A percentile compares a stretch with the other conserved stretches of the same genome.
phyloP scores from a whole-genome alignment of 1,140 invertebrate genomes.

The Pseudoatta argentina region DNA sequence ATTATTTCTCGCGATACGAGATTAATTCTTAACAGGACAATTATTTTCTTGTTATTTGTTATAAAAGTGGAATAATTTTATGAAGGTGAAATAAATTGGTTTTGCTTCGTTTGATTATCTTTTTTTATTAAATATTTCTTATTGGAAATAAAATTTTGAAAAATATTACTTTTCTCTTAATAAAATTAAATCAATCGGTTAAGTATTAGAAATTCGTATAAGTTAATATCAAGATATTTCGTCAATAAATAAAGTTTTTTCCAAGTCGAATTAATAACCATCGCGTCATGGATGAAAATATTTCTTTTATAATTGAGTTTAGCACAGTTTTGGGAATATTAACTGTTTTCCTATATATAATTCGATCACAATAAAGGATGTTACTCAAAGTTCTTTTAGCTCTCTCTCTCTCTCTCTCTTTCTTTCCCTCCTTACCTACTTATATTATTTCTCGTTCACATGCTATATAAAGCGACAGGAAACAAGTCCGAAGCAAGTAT shows the following conservation, averaged over 20 bases:
- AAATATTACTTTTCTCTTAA: neutral
- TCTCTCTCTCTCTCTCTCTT: too few species aligned
- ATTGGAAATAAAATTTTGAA: neutral
- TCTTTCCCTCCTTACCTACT: neutral
- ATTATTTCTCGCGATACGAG: conserved; percentile 1
- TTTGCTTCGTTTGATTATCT: neutral
- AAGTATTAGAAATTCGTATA: neutral
- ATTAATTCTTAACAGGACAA: conserved; percentile 33
- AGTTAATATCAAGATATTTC: neutral
- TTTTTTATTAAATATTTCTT: neutral
- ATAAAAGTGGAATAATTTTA: neutral
- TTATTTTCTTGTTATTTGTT: conserved; percentile 14
- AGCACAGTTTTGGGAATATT: neutral
- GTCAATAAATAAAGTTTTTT: neutral
- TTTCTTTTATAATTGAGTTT: conserved; percentile 65
- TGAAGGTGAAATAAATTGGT: neutral
- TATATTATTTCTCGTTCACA: conserved; percentile 46
- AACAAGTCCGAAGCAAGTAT: conserved; percentile 58
- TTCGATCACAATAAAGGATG: conserved; percentile 65
- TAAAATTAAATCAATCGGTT: neutral
- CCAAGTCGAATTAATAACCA: neutral
- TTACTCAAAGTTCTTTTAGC: neutral
- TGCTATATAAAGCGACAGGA: conserved; percentile 54
- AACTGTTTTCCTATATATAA: conserved; percentile 9
- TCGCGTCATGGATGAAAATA: conserved; percentile 20